These are phyloP conservation scores for Leptobrachium ailaonicum DNA, from an alignment of 2,113 vertebrate species.

Conservation along the genomic window DNA sequence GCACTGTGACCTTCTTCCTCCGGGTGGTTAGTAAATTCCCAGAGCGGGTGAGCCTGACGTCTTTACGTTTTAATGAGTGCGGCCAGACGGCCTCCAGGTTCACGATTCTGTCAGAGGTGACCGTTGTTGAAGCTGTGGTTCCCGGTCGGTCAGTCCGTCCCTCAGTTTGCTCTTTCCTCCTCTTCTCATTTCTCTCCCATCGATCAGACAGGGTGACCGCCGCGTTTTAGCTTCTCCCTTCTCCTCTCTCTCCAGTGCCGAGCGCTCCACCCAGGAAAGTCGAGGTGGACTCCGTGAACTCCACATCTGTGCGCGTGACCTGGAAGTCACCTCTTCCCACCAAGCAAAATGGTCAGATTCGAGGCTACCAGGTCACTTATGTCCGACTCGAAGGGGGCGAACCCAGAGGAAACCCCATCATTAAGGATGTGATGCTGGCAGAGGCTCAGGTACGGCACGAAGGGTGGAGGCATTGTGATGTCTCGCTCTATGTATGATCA, in stretches of 20 bases:
- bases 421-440: slow-evolving; percentile 83
- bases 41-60: too few species aligned
- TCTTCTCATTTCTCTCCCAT: background rate
- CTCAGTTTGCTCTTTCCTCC: too few species aligned
- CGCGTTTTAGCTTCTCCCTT: background rate
- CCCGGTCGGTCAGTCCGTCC: too few species aligned
- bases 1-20: too few species aligned
- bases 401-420: slow-evolving; percentile 80
- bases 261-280: slow-evolving; percentile 91
- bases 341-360: slow-evolving; percentile 90
- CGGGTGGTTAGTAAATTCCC: too few species aligned
- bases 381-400: slow-evolving; percentile 85
- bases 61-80: too few species aligned
- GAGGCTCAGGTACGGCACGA: slow-evolving; percentile 83
- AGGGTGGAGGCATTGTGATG: background rate
- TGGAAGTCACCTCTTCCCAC: slow-evolving; percentile 88
- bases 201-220: background rate
- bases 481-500: background rate
- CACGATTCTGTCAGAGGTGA: too few species aligned
- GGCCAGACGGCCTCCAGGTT: too few species aligned
- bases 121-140: too few species aligned
- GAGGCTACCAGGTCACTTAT: slow-evolving; percentile 91
- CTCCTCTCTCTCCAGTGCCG: slow-evolving; percentile 76
- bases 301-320: slow-evolving; percentile 83
- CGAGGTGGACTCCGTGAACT: slow-evolving; percentile 85